These are phyloP conservation scores for Cryptocheilus praepositus DNA, from an alignment of 2,888 invertebrate species.

Conservation along the genomic window DNA sequence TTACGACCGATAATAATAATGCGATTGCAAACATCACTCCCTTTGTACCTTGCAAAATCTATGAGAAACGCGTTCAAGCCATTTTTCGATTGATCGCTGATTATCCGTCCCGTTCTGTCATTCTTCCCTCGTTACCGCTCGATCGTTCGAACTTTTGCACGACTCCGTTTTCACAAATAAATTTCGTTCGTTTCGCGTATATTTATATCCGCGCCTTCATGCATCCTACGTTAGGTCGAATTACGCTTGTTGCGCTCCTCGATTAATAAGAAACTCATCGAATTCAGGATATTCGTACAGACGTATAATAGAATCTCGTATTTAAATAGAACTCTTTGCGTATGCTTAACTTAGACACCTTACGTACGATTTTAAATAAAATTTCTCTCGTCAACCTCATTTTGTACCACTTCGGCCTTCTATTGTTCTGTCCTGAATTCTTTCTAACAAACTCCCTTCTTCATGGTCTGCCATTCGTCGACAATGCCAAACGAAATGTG, in stretches of 20 bases:
- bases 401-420: conserved; percentile 6
- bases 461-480: neutral
- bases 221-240: conserved; percentile 5
- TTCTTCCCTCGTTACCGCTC: neutral
- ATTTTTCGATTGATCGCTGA: neutral
- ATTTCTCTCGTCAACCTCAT: neutral
- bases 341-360: no score
- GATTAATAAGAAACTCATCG: conserved; percentile 46
- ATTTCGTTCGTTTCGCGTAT: no score
- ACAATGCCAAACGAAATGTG: conserved; percentile 32
- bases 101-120: neutral
- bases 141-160: no score
- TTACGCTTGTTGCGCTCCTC: conserved; percentile 12
- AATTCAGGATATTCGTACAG: conserved; percentile 54
- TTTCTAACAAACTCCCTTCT: conserved; percentile 15
- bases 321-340: conserved; percentile 37
- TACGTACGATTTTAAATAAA: no score
- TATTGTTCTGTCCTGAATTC: no score
- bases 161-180: no score
- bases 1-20: neutral
- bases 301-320: conserved; percentile 36
- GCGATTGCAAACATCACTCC: no score
- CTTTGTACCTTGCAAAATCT: no score
- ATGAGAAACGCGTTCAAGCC: no score
- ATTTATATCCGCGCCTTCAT: neutral